Base-by-base conservation (phyloP, 2,113 vertebrate genomes). In the Hiodon alosoides region DNA sequence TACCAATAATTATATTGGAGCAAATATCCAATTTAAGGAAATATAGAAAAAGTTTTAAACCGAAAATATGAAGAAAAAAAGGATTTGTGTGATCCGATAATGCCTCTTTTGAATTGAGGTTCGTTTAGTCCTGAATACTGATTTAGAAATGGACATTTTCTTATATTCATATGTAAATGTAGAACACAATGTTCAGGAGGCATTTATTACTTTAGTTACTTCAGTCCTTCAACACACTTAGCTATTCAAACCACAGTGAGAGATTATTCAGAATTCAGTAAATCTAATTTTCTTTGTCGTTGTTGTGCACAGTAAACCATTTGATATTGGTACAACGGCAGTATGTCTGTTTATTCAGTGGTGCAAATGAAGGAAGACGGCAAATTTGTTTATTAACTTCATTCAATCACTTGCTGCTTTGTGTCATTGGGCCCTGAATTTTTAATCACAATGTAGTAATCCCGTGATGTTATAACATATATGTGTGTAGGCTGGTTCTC, bases 311-410 rank as follows among this genome's bases (percentile, higher is more conserved):
- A 31, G 31, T 31, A 31, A 31, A 31, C 31, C 31, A 31, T 31
- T 31, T 31, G 31, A 31, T 31, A 31, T 31, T 31, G 31, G 52
- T 6, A 14, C 7, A 50, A 3, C 10, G 31, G 14, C 11, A 53
- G 59, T 13, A 71, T 58, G 54, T 67, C 31, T 67, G 14, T 14
- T 65, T 60, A 53, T 71, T 71, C 13, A 64, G 51, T 47, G 50
- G 7, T n/a, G 51, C 17, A 52, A 70, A 55, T 71, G 75, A 64
- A 50, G 55, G 62, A 31, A 66, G 75, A 61, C 59, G 14, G 17
- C 68, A 47, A 46, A 71, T 66, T 71, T 71, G 60, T 58, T 76
- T 55, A 71, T 76, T 47, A 53, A 59, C 57, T 76, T 31, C 67
- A 70, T 64, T 71, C 10, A 69, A 16, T 14, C 51, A 65, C 47